A percentile compares a stretch with the other conserved stretches of the same genome.
These are phyloP conservation scores for Oxygymnocypris stewartii DNA, from an alignment of 2,113 vertebrate genomes.

Conservation along the genomic window DNA sequence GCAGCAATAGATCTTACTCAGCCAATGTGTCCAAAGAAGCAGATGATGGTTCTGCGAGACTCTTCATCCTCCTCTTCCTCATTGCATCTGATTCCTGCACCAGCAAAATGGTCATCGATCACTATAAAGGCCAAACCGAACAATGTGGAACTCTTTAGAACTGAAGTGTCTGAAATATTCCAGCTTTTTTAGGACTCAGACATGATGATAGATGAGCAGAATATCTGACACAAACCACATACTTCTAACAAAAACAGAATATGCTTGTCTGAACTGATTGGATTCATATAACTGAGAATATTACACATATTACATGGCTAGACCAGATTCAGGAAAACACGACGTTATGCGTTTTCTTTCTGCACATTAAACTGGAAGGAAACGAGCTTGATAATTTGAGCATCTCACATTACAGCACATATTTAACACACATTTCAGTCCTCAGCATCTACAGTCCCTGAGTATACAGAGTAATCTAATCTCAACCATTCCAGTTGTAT, in stretches of 20 bases:
- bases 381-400: not conserved
- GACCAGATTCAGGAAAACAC: not conserved
- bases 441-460: not conserved
- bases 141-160: not conserved
- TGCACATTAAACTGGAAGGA: not conserved
- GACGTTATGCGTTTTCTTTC: not conserved
- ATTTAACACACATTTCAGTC: not conserved
- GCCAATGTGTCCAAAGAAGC: not conserved
- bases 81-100: not conserved
- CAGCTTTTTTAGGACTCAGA: not conserved
- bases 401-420: not conserved
- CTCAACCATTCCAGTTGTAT: not conserved
- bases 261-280: not conserved
- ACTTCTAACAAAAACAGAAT: not conserved
- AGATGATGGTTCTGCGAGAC: not conserved
- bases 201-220: not conserved
- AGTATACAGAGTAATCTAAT: not conserved
- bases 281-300: not conserved
- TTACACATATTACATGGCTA: not conserved
- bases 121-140: not conserved
- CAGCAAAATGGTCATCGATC: not conserved
- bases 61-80: not conserved
- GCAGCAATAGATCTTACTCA: not conserved
- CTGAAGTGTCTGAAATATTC: not conserved
- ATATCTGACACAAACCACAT: not conserved